Evolutionary conservation across 2,113 vertebrate genomes (phyloP).

Genomic region (Haemorhous mexicanus): DNA sequence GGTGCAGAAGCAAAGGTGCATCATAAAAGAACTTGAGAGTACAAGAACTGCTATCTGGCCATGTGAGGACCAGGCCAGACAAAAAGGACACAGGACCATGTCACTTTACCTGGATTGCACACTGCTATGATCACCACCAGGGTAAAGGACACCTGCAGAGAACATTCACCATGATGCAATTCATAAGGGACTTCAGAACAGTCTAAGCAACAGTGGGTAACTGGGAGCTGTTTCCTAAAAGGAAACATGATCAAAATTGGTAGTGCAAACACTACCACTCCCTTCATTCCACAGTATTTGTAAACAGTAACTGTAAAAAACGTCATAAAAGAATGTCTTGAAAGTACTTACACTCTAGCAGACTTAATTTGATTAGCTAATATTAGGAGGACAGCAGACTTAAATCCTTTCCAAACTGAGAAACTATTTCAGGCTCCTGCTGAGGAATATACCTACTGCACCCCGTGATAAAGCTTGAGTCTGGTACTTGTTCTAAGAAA

Average conservation of each 20-base stretch:
- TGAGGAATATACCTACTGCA: background rate
- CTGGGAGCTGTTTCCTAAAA: background rate
- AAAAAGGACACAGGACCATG: background rate
- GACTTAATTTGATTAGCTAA: background rate
- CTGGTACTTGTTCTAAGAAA: background rate
- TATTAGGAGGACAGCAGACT: background rate
- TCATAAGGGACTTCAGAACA: background rate
- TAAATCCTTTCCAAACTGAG: background rate
- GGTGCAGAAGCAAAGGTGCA: background rate
- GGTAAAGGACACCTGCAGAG: background rate
- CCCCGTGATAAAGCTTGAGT: background rate
- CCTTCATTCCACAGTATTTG: background rate
- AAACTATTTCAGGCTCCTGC: background rate
- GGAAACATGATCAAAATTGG: background rate
- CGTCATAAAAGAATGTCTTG: accelerated
- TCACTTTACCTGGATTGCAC: background rate
- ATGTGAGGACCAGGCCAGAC: background rate
- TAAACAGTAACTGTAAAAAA: background rate
- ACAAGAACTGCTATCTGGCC: no score
- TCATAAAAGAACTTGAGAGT: background rate
- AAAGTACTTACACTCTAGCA: background rate
- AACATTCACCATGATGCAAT: background rate
- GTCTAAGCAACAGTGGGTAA: background rate
- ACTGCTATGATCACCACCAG: background rate
- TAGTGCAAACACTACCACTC: background rate